Conservation (phyloP, 2,113 vertebrate genomes). For the Nibea coibor region DNA sequence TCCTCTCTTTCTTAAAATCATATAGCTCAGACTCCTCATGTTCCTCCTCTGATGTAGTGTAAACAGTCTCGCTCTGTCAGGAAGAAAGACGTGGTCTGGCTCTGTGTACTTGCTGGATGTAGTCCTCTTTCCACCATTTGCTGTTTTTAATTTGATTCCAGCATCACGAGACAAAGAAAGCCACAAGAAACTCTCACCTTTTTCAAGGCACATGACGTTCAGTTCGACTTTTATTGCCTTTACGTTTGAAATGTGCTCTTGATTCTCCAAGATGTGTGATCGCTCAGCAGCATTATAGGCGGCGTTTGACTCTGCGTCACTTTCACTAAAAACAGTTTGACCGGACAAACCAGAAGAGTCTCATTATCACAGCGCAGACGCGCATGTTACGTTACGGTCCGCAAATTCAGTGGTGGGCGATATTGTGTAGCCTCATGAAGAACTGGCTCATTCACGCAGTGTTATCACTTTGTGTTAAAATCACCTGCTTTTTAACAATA, state of each 20-base stretch:
- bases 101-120: background rate
- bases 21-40: background rate
- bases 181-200: background rate
- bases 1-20: background rate
- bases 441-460: no score
- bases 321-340: no score
- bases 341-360: no score
- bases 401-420: no score
- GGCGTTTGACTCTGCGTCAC: no score
- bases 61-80: background rate
- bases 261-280: background rate
- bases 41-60: background rate
- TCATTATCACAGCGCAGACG: no score
- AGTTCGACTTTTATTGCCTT: background rate
- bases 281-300: background rate
- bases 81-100: background rate
- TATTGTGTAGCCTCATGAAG: no score
- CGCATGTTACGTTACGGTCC: no score
- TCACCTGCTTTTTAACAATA: no score
- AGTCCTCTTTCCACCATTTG: background rate
- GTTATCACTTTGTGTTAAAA: no score
- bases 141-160: background rate
- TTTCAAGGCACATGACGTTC: background rate
- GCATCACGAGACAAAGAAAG: background rate
- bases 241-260: background rate